Evolutionary conservation across 2,888 invertebrate genomes (phyloP).

Genomic region (Homarus gammarus): DNA sequence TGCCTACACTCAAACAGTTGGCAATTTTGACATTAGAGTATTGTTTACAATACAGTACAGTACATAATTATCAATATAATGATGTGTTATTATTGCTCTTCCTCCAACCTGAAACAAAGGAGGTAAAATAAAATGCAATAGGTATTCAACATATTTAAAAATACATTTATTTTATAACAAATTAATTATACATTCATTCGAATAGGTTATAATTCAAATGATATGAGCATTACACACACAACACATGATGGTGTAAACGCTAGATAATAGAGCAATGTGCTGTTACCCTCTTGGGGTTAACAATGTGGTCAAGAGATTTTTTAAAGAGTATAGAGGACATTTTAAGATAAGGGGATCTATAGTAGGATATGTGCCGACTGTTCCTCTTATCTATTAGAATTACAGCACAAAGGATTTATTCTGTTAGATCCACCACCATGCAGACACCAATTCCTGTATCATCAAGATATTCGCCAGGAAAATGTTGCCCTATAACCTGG

Average conservation of each 20-base stretch:
- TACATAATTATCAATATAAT: too few relatives aligned
- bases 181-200: constrained; percentile 74
- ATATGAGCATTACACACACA: constrained; percentile 73
- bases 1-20: too few relatives aligned
- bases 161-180: constrained; percentile 75
- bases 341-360: constrained; percentile 32
- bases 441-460: constrained; percentile 39
- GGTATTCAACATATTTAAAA: constrained; percentile 74
- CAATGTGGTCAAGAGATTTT: not conserved
- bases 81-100: too few relatives aligned
- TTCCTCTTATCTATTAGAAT: constrained; percentile 7
- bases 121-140: constrained; percentile 54
- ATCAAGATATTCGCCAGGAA: constrained; percentile 33
- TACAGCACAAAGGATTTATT: constrained; percentile 38
- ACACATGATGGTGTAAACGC: constrained; percentile 70
- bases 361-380: constrained; percentile 53
- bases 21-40: too few relatives aligned
- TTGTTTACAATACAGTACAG: too few relatives aligned
- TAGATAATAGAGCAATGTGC: constrained; percentile 65
- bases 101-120: not conserved
- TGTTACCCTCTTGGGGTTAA: constrained; percentile 41
- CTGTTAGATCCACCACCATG: constrained; percentile 62
- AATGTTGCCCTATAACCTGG: constrained; percentile 19
- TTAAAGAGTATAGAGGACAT: constrained; percentile 12
- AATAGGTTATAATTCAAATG: constrained; percentile 73